Percentiles rank a stretch among this genome's conserved stretches.
phyloP scores from a whole-genome alignment of 2,113 vertebrate species.

The Cryptomyrus ogoouensis region DNA sequence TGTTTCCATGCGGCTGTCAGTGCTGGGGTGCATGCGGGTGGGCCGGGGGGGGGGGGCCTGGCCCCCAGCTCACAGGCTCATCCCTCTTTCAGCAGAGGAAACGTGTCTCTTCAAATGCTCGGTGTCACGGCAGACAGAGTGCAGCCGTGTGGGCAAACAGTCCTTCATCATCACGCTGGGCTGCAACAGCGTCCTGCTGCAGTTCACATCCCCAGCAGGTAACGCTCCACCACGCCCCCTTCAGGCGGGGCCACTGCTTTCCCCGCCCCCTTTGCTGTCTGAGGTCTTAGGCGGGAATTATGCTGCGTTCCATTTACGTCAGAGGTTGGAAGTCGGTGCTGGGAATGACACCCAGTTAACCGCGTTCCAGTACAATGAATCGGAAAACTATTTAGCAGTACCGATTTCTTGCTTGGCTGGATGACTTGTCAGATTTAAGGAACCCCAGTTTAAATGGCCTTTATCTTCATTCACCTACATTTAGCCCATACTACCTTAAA shows the following conservation, averaged over 20 bases:
- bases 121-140: constrained; percentile 80
- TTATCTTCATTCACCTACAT: neutral
- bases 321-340: neutral
- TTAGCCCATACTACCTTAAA: neutral
- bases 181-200: constrained; percentile 86
- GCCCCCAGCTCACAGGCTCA: neutral
- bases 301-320: neutral
- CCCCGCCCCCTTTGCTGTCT: neutral
- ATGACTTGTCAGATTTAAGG: neutral
- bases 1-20: neutral
- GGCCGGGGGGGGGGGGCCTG: neutral
- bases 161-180: constrained; percentile 92
- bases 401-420: neutral
- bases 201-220: constrained; percentile 86
- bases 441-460: neutral
- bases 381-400: neutral
- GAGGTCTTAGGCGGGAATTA: neutral
- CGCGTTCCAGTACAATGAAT: neutral
- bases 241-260: neutral
- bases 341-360: neutral
- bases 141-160: constrained; percentile 90
- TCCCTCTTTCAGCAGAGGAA: constrained; percentile 67
- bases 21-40: neutral
- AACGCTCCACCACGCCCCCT: neutral
- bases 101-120: constrained; percentile 88